These are phyloP conservation scores for Oconnorella tubifera DNA, from an alignment of 2,888 invertebrate species.

Conservation along the genomic window DNA sequence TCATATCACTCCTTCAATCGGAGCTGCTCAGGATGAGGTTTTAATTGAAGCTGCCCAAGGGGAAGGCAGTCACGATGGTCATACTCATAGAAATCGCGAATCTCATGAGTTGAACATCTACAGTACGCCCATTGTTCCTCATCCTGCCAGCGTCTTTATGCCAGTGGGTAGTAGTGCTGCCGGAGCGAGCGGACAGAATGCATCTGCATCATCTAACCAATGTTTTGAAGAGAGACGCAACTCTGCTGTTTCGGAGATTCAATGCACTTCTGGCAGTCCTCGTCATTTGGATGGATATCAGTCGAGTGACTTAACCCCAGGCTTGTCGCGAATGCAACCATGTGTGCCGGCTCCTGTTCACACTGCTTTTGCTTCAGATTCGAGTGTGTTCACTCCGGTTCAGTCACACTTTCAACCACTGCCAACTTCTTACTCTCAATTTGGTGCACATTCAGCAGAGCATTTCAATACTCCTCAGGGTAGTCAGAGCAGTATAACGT, in stretches of 20 bases:
- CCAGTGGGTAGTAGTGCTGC: constrained; percentile 1
- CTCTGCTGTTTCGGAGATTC: background rate
- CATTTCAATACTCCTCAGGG: background rate
- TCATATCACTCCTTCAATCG: no score
- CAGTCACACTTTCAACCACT: no score
- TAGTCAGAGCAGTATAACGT: no score
- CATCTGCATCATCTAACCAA: no score
- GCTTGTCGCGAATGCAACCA: background rate
- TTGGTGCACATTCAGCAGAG: background rate
- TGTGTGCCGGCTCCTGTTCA: background rate
- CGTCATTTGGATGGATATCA: no score
- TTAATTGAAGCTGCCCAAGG: no score
- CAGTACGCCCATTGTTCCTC: constrained; percentile 22
- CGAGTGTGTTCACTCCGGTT: background rate
- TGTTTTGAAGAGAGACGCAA: no score
- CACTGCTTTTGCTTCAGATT: no score
- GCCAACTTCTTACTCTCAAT: background rate
- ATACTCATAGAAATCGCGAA: no score
- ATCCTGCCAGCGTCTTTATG: constrained; percentile 27
- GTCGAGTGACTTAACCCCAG: background rate
- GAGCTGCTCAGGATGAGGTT: no score
- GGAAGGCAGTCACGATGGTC: no score
- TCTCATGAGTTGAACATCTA: constrained; percentile 26
- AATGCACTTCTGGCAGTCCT: background rate
- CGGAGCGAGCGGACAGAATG: background rate